Conservation (phyloP, 2,797 vertebrate species). For the Sebastes taczanowskii region DNA sequence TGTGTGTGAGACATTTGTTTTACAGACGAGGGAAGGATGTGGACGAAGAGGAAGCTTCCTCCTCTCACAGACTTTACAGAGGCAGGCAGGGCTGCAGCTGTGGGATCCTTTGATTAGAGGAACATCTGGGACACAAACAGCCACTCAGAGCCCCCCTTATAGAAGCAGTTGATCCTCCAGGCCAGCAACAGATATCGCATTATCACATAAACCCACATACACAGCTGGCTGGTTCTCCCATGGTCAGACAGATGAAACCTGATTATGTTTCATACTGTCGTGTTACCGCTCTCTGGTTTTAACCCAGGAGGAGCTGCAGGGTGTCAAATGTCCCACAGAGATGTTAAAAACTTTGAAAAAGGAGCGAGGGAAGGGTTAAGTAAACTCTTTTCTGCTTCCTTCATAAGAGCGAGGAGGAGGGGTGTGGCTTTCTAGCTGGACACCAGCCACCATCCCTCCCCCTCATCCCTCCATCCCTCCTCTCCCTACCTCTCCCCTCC, state of each 20-base stretch:
- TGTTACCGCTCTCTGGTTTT: not conserved
- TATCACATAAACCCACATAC: constrained; percentile 32
- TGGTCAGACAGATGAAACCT: constrained; percentile 12
- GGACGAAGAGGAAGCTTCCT: constrained; percentile 74
- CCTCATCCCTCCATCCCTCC: constrained; percentile 69
- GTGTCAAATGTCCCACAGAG: not conserved
- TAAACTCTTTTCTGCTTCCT: constrained; percentile 62
- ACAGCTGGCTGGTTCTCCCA: not conserved
- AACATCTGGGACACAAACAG: constrained; percentile 78
- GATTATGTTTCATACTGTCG: constrained; percentile 15
- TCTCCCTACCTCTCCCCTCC: constrained; percentile 48
- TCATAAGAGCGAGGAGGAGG: constrained; percentile 65
- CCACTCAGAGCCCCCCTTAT: not conserved
- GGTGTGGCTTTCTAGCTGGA: constrained; percentile 82
- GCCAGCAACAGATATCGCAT: constrained; percentile 15
- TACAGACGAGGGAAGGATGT: constrained; percentile 77
- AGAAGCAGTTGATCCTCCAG: constrained; percentile 30
- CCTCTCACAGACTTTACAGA: constrained; percentile 63
- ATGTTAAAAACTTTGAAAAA: not conserved
- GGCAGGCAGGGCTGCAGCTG: constrained; percentile 73
- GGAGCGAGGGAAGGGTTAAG: constrained; percentile 78
- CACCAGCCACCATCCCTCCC: constrained; percentile 75
- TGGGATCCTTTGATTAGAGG: constrained; percentile 75
- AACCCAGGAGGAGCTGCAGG: not conserved
- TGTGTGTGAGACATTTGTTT: constrained; percentile 65